Conservation (phyloP, 23 tunicate species). For the Clavelina lepadiformis region DNA sequence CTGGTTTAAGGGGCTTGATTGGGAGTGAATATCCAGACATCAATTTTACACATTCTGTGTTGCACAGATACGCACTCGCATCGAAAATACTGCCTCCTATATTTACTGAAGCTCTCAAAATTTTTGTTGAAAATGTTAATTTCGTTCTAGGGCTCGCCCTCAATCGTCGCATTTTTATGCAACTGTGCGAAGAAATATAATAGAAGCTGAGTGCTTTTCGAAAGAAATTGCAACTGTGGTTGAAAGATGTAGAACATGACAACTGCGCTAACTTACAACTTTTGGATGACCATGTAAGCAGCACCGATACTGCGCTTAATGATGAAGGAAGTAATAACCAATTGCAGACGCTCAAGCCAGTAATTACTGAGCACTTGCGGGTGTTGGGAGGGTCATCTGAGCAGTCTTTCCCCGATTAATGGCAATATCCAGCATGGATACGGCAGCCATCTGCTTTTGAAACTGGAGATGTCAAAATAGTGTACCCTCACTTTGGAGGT, state of each 20-base stretch:
- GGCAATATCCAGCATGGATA: constrained; percentile 19
- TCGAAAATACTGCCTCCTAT: constrained; percentile 2
- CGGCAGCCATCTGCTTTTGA: constrained; percentile 18
- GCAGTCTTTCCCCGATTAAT: constrained; percentile 16
- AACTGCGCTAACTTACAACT: constrained; percentile 25
- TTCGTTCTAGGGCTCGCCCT: constrained; percentile 11
- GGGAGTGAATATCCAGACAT: neutral
- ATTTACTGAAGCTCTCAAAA: constrained; percentile 11
- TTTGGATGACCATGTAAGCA: constrained; percentile 31
- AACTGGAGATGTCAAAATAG: constrained; percentile 30
- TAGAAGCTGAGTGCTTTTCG: constrained; percentile 20
- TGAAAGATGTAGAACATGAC: constrained; percentile 6
- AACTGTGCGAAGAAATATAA: neutral
- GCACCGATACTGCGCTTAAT: constrained; percentile 27
- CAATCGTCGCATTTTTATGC: constrained; percentile 15
- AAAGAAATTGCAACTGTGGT: constrained; percentile 34
- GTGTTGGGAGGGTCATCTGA: constrained; percentile 9
- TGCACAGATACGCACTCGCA: constrained; percentile 3
- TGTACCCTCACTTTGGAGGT: too few relatives aligned
- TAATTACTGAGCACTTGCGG: constrained; percentile 26
- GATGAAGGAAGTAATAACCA: constrained; percentile 4
- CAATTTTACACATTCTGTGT: constrained; percentile 4
- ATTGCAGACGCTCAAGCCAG: constrained; percentile 32
- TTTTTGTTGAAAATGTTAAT: constrained; percentile 13
- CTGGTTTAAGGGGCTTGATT: constrained; percentile 13